Conservation (phyloP, 2,888 invertebrate species). For the Mimachlamys varia region DNA sequence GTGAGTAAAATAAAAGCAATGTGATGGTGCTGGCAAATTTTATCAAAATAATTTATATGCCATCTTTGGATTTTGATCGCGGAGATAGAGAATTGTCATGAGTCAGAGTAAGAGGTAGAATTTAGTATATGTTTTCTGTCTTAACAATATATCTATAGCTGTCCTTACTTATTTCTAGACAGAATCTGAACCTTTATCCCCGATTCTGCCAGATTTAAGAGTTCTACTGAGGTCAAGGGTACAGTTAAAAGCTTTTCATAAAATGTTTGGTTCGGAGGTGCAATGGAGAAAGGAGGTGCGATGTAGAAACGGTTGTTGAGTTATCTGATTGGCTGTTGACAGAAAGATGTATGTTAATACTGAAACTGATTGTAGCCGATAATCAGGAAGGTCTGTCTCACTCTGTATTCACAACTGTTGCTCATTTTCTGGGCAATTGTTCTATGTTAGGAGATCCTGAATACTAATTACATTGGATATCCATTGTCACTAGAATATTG, state of each 20-base stretch:
- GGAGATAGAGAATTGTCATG: not conserved
- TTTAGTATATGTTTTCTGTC: not conserved
- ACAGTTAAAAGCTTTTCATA: not conserved
- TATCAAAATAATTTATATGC: not conserved
- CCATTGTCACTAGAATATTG: too few relatives aligned
- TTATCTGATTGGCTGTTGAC: constrained; percentile 6
- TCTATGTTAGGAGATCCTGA: too few relatives aligned
- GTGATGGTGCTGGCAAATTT: too few relatives aligned
- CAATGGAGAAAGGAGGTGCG: not conserved
- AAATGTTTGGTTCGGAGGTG: too few relatives aligned
- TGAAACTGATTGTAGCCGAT: constrained; percentile 14
- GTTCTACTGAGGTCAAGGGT: not conserved
- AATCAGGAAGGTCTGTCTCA: not conserved
- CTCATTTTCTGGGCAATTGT: not conserved
- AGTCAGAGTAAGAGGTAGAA: not conserved
- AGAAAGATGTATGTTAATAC: not conserved
- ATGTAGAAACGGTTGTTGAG: not conserved
- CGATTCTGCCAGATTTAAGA: not conserved
- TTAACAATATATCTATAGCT: not conserved
- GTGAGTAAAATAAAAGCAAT: too few relatives aligned
- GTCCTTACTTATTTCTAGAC: not conserved
- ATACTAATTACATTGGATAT: too few relatives aligned
- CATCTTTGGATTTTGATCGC: not conserved
- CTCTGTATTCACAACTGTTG: not conserved
- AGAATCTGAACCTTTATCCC: not conserved